Percentiles rank a stretch among this genome's conserved stretches.
phyloP scores from a whole-genome alignment of 2,797 vertebrate species.

The Gymnothorax reevesii region DNA sequence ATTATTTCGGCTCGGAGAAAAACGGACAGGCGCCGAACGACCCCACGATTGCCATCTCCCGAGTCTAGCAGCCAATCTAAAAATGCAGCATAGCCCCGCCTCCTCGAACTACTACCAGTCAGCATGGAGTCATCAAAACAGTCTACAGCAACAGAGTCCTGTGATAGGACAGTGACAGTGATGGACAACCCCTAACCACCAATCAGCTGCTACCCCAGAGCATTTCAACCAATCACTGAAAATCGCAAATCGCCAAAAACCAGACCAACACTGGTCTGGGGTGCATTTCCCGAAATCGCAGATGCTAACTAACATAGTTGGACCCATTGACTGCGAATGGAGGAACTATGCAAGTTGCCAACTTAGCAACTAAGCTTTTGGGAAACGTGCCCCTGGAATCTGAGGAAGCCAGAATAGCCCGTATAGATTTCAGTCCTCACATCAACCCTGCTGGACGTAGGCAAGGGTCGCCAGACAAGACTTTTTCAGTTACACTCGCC shows the following conservation, averaged over 20 bases:
- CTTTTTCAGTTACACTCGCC: neutral
- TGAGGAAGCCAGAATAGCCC: neutral
- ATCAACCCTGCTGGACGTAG: neutral
- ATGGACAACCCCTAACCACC: neutral
- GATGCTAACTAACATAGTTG: too few species aligned
- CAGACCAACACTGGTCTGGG: neutral
- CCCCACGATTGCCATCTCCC: neutral
- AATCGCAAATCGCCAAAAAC: neutral
- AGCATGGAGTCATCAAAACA: neutral
- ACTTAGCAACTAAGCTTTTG: too few species aligned
- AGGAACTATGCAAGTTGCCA: too few species aligned
- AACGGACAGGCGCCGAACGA: neutral
- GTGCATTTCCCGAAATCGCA: too few species aligned
- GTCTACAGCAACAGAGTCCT: neutral
- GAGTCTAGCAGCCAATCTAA: neutral
- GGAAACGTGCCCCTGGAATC: neutral
- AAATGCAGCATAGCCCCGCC: neutral
- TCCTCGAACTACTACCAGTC: neutral
- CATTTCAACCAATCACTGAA: neutral
- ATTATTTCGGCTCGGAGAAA: neutral
- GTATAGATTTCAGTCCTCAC: neutral
- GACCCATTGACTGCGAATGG: too few species aligned
- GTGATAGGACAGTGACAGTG: neutral
- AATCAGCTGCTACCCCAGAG: neutral
- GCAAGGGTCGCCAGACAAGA: neutral